Evolutionary conservation across 2,113 vertebrate species (phyloP), one percentile per base, ranked within the genome.

Genomic region (Xenopus borealis): DNA sequence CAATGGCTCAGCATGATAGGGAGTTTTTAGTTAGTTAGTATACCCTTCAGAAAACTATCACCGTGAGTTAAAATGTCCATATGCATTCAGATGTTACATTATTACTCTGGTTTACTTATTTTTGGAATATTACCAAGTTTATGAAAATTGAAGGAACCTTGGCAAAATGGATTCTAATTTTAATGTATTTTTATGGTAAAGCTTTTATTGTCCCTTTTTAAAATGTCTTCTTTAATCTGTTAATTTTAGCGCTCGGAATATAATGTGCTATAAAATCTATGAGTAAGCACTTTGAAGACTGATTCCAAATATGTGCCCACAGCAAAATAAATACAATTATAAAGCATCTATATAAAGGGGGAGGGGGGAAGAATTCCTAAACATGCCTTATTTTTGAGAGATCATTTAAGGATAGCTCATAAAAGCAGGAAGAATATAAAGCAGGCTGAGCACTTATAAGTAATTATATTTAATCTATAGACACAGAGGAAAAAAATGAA

Each of bases 381-480:
- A 55, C 14, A 55, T 55, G 53, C 16, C 53, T 72, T 44, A 72
- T 52, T 52, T 64, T 53, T 64, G 50, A 33, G 9, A 72, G 71
- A 72, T 30, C 71, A 72, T 72, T 65, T 72, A 18, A 72, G 71
- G 71, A 63, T 64, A 53, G 59, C 11, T 11, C 62, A 72, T 46
- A 72, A 44, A 64, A 72, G 59, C 71, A 64, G 50, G 46, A 40
- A 55, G 6, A 47, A n/a, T 53, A 19, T 40, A 33, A 27, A 33
- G 17, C 19, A 33, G 59, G 13, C 71, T 64, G 59, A 27, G 44
- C 50, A 63, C 62, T 63, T 23, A 62, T 64, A 27, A 72, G 71
- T 72, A 64, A 72, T 72, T 72, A 72, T 72, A 72, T 72, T 53
- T 53, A 72, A 72, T 72, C 61, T 72, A 72, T 72, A 62, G 61